Evolutionary conservation across 2,797 vertebrate genomes (phyloP).

Genomic region (Tympanoctomys barrerae): DNA sequence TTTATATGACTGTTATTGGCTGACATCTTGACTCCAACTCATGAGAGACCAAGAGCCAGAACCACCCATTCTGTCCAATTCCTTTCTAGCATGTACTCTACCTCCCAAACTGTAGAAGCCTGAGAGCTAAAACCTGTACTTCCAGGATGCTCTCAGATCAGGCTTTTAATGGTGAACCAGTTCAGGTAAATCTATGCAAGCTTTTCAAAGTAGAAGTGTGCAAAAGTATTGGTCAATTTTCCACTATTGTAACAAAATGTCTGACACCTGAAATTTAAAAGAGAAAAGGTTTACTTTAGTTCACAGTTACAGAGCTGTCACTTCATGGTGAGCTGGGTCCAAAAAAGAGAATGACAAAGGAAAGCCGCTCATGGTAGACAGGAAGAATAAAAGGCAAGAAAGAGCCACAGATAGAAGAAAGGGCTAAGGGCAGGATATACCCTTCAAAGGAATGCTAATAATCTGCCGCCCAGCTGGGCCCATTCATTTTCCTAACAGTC

Average conservation of each 20-base stretch:
- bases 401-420: background rate
- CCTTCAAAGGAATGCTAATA: background rate
- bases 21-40: background rate
- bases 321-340: background rate
- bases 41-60: background rate
- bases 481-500: background rate
- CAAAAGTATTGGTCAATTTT: background rate
- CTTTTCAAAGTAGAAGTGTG: conserved; percentile 46
- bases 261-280: background rate
- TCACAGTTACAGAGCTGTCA: background rate
- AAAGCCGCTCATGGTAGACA: background rate
- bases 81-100: background rate
- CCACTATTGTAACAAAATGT: background rate
- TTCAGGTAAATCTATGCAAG: background rate
- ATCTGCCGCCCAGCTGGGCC: background rate
- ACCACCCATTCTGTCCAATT: background rate
- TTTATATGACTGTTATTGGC: background rate
- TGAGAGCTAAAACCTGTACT: conserved; percentile 4
- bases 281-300: background rate
- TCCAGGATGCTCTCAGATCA: background rate
- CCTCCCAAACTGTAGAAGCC: background rate
- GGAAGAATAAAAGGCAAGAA: background rate
- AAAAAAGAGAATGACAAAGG: background rate
- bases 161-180: background rate
- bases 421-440: background rate